Evolutionary conservation across 64 coral and sea anemone genomes (phyloP).

Genomic region (Montipora sp.): DNA sequence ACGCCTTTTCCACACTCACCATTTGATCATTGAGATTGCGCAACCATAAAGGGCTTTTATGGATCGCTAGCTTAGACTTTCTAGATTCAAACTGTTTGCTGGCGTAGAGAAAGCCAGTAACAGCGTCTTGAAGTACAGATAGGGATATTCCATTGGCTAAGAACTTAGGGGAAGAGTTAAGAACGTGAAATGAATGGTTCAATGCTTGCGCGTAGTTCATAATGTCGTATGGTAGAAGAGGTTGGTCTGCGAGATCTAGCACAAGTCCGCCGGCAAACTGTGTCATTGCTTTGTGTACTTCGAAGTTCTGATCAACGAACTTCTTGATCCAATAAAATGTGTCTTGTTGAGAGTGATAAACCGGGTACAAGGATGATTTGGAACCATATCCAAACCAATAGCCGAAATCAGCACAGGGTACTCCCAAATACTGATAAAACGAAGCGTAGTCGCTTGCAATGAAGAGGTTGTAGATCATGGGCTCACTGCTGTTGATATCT

Average conservation of each 20-base stretch:
- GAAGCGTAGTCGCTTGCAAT: conserved; percentile 75
- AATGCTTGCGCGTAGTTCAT: conserved; percentile 60
- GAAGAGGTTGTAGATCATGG: conserved; percentile 62
- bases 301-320: conserved; percentile 82
- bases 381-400: conserved; percentile 63
- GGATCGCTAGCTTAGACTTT: conserved; percentile 35
- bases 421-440: conserved; percentile 70
- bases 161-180: conserved; percentile 44
- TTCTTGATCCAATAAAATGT: conserved; percentile 88
- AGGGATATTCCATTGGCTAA: conserved; percentile 51
- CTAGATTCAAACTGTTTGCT: conserved; percentile 59
- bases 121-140: conserved; percentile 46
- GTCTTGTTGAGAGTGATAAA: conserved; percentile 94
- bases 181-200: conserved; percentile 74
- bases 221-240: conserved; percentile 73
- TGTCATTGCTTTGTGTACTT: conserved; percentile 72
- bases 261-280: conserved; percentile 77
- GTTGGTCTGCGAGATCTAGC: conserved; percentile 77
- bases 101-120: conserved; percentile 45
- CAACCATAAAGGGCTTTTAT: conserved; percentile 15
- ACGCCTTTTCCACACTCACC: conserved; percentile 80
- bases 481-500: conserved; percentile 32
- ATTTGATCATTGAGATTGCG: conserved; percentile 85
- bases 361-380: conserved; percentile 63
- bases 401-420: conserved; percentile 56